phyloP scores from a whole-genome alignment of 1,140 invertebrate species.

The Hylyphantes graminicola region DNA sequence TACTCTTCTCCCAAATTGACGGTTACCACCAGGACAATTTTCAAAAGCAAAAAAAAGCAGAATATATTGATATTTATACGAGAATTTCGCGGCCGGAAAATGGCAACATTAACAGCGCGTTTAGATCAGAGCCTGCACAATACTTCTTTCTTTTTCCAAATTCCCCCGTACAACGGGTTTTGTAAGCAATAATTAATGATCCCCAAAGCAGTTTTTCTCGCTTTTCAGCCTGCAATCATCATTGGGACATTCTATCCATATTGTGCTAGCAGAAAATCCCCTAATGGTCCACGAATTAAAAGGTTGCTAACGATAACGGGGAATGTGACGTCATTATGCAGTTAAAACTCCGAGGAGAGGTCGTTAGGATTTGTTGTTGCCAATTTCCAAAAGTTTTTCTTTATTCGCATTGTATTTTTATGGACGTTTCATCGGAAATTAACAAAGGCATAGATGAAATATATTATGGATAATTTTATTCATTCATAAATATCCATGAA shows the following conservation, averaged over 20 bases:
- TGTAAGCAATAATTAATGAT: constrained; percentile 32
- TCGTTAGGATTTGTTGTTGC: constrained; percentile 26
- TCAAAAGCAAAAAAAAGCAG: background rate
- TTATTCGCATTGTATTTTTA: background rate
- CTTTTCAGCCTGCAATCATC: background rate
- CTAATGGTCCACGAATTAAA: constrained; percentile 35
- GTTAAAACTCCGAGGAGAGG: background rate
- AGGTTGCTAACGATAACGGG: constrained; percentile 26
- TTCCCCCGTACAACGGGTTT: background rate
- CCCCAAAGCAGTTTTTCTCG: background rate
- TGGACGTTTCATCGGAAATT: no score
- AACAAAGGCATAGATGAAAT: no score
- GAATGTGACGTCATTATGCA: constrained; percentile 26
- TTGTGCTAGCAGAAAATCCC: constrained; percentile 3
- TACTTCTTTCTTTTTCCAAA: background rate
- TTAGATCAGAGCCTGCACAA: constrained; percentile 4
- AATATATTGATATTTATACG: constrained; percentile 13
- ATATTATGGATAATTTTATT: no score
- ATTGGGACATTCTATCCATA: constrained; percentile 7
- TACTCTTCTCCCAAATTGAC: background rate
- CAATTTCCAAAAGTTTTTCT: constrained; percentile 1
- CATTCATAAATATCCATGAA: no score
- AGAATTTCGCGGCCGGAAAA: background rate
- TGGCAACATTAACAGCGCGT: constrained; percentile 9
- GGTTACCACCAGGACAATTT: background rate